phyloP scores from a whole-genome alignment of 2,797 vertebrate genomes.

The Enteromius fasciolatus region DNA sequence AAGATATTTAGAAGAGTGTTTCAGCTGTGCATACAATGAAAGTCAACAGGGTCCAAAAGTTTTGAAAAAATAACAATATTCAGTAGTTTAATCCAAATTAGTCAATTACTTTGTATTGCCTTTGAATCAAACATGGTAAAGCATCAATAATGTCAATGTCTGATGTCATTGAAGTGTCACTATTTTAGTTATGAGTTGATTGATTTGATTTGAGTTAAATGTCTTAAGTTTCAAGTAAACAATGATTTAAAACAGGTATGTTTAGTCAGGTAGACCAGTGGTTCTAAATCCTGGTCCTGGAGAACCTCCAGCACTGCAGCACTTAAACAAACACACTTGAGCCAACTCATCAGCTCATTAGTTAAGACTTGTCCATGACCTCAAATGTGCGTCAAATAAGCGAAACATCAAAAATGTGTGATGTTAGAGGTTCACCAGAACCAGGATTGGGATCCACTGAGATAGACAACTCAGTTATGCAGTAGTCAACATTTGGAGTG shows the following conservation, averaged over 20 bases:
- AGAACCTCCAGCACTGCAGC: background rate
- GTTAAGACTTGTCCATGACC: background rate
- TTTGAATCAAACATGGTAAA: background rate
- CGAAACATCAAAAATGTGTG: no score
- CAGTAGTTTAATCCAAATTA: background rate
- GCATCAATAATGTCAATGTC: background rate
- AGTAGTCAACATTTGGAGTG: no score
- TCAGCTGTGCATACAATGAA: background rate
- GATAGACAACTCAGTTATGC: background rate
- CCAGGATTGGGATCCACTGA: background rate
- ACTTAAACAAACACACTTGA: background rate
- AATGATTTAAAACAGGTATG: background rate
- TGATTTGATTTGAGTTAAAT: background rate
- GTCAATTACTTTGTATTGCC: background rate
- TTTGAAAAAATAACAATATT: background rate
- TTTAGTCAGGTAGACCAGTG: background rate
- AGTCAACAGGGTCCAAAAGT: background rate
- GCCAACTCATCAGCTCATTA: background rate
- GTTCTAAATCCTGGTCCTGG: background rate
- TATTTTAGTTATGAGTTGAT: no score
- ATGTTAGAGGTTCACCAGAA: background rate
- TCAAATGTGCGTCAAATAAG: background rate
- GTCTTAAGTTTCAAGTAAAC: background rate
- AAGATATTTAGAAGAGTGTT: background rate
- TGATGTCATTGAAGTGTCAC: background rate